A percentile compares a stretch with the other conserved stretches of the same genome.
Conservation (phyloP, 1,140 invertebrate species). For the Harpegnathos saltator region DNA sequence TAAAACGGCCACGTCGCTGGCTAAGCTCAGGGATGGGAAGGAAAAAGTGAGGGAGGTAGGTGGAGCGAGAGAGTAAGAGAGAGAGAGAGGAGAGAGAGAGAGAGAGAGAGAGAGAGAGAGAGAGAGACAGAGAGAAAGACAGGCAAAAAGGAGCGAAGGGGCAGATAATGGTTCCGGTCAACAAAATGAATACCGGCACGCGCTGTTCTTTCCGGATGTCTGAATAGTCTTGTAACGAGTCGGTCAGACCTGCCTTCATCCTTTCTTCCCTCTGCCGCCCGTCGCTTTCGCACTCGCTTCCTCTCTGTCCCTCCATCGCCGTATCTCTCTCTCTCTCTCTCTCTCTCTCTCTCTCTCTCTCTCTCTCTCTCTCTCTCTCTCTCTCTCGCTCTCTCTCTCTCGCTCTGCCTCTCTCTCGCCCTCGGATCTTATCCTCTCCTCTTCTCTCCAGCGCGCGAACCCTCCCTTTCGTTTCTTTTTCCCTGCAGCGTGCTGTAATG, state of each 20-base stretch:
- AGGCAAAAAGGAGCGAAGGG: constrained; percentile 55
- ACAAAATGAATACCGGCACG: constrained; percentile 85
- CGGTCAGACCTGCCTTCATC: constrained; percentile 71
- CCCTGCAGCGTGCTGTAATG: constrained; percentile 58
- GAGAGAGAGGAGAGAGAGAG: constrained; percentile 17
- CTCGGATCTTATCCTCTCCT: constrained; percentile 40
- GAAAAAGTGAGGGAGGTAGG: constrained; percentile 19
- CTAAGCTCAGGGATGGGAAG: constrained; percentile 58
- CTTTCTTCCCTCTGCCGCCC: constrained; percentile 24
- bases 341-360: constrained; percentile 29
- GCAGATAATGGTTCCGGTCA: constrained; percentile 82
- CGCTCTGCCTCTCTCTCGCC: constrained; percentile 18
- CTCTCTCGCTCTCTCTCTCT: not conserved
- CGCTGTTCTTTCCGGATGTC: constrained; percentile 83
- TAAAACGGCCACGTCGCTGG: constrained; percentile 75
- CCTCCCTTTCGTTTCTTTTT: constrained; percentile 42
- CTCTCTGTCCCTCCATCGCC: not conserved
- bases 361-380: constrained; percentile 31
- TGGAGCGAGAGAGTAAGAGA: constrained; percentile 16
- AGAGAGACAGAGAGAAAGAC: constrained; percentile 16
- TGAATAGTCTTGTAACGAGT: constrained; percentile 86
- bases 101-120: constrained; percentile 9
- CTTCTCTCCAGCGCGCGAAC: constrained; percentile 40
- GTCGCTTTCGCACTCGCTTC: not conserved
- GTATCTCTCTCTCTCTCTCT: constrained; percentile 10